Percentiles rank a stretch among this genome's conserved stretches.
Evolutionary conservation across 2,797 vertebrate genomes (phyloP).

Genomic region (Crypturellus tataupa): DNA sequence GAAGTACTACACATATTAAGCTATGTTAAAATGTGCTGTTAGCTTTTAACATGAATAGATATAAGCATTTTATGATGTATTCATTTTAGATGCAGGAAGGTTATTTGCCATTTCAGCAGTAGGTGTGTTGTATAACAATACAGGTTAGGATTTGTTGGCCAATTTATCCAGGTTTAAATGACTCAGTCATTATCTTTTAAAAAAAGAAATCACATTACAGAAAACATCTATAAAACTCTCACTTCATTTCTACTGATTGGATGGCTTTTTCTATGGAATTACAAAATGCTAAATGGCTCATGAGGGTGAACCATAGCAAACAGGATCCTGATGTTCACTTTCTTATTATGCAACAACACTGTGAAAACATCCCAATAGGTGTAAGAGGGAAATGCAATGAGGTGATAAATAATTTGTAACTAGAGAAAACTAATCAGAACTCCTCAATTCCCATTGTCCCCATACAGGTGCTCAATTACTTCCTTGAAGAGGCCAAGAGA

Average conservation of each 20-base stretch:
- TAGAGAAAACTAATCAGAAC: slow-evolving; percentile 74
- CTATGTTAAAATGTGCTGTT: neutral
- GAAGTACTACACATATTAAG: neutral
- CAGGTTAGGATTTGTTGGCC: neutral
- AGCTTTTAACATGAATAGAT: neutral
- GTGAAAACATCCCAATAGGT: slow-evolving; percentile 51
- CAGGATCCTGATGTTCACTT: slow-evolving; percentile 59
- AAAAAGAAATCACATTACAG: slow-evolving; percentile 9
- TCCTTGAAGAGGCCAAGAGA: slow-evolving; percentile 56
- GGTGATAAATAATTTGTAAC: slow-evolving; percentile 76
- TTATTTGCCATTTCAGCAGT: slow-evolving; percentile 27
- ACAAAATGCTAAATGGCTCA: slow-evolving; percentile 67
- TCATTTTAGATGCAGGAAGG: neutral
- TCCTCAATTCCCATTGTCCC: slow-evolving; percentile 70
- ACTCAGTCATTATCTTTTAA: neutral
- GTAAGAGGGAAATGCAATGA: slow-evolving; percentile 66
- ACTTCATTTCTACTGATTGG: slow-evolving; percentile 31
- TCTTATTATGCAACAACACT: slow-evolving; percentile 65
- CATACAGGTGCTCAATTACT: slow-evolving; percentile 72
- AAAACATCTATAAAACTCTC: slow-evolving; percentile 32
- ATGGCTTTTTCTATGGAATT: slow-evolving; percentile 59
- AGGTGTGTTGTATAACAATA: neutral
- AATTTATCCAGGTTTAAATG: slow-evolving; percentile 11
- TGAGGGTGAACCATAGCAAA: slow-evolving; percentile 58
- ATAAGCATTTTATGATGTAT: neutral